Conservation (phyloP, 2,888 invertebrate genomes). For the Neelides folsomi region DNA sequence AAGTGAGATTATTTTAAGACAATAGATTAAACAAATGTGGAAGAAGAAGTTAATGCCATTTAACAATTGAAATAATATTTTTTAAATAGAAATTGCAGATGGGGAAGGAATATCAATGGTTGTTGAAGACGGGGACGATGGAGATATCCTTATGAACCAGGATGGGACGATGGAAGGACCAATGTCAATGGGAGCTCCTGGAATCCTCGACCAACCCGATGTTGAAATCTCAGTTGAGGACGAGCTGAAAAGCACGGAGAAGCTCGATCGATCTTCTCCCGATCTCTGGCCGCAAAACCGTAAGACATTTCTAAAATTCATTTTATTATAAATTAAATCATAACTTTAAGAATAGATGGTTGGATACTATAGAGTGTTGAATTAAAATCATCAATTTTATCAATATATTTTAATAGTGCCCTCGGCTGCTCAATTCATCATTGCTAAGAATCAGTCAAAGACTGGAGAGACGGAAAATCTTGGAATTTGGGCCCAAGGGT, state of each 20-base stretch:
- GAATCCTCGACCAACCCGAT: conserved; percentile 14
- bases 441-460: conserved; percentile 27
- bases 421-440: conserved; percentile 27
- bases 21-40: too few relatives aligned
- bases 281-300: conserved; percentile 94
- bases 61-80: background rate
- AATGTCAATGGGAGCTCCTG: too few relatives aligned
- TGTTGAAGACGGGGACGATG: conserved; percentile 3
- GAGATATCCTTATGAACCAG: conserved; percentile 8
- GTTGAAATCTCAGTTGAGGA: conserved; percentile 44
- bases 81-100: background rate
- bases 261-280: conserved; percentile 84
- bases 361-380: background rate
- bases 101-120: conserved; percentile 1
- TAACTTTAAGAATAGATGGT: background rate
- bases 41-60: background rate
- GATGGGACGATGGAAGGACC: background rate
- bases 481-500: conserved; percentile 51
- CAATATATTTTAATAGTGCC: conserved; percentile 47
- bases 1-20: too few relatives aligned
- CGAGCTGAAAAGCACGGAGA: conserved; percentile 73
- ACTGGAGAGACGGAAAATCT: conserved; percentile 41
- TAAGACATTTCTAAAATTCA: conserved; percentile 42
- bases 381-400: too few relatives aligned
- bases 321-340: background rate